These are phyloP conservation scores for Melanotus villosus DNA, from an alignment of 2,888 invertebrate genomes.

Conservation along the genomic window DNA sequence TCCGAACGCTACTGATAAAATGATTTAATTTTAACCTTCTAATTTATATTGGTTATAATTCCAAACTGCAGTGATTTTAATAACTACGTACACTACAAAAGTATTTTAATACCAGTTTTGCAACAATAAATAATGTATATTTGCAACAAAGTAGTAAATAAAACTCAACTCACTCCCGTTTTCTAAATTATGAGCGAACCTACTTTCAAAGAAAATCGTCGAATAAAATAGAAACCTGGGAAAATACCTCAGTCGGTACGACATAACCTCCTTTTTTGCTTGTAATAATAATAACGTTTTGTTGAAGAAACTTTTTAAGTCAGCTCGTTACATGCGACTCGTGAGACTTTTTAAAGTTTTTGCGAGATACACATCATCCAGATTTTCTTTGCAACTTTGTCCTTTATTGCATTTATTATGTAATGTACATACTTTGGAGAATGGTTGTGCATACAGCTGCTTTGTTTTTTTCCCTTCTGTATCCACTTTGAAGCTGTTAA, in stretches of 20 bases:
- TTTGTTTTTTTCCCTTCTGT: neutral
- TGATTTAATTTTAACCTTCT: too few species aligned
- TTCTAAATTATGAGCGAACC: neutral
- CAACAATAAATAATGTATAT: too few species aligned
- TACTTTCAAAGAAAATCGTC: neutral
- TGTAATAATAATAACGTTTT: conserved; percentile 52
- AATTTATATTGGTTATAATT: too few species aligned
- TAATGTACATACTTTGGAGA: neutral
- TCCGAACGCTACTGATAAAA: too few species aligned
- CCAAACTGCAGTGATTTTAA: too few species aligned
- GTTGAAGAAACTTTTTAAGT: conserved; percentile 54
- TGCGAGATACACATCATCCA: conserved; percentile 40
- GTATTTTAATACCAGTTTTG: too few species aligned
- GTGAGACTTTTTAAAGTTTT: conserved; percentile 54
- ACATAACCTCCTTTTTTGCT: conserved; percentile 33
- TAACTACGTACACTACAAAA: too few species aligned
- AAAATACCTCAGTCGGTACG: conserved; percentile 16
- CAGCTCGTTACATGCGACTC: conserved; percentile 56
- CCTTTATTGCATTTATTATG: conserved; percentile 45
- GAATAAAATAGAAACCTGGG: conserved; percentile 15
- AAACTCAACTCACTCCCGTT: neutral
- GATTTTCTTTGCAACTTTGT: conserved; percentile 46
- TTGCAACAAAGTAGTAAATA: too few species aligned
- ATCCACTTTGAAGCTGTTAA: too few species aligned
- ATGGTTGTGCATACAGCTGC: neutral